Percentiles rank a stretch among this genome's conserved stretches.
These are phyloP conservation scores for Meiosimyza platycephala DNA, from an alignment of 2,888 invertebrate species.

Conservation along the genomic window DNA sequence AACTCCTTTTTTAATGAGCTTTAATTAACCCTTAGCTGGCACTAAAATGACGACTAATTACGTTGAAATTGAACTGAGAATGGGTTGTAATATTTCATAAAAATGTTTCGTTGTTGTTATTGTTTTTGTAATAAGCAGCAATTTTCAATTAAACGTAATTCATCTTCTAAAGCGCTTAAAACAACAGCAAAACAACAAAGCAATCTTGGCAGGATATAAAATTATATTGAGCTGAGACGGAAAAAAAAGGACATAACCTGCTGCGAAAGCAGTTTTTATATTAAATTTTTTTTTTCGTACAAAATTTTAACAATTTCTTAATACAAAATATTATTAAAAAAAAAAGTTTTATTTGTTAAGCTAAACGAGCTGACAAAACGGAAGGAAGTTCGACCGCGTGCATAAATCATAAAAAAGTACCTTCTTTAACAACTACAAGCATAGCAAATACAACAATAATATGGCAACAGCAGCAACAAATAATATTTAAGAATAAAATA, in stretches of 20 bases:
- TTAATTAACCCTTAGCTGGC: conserved; percentile 27
- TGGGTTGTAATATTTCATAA: conserved; percentile 23
- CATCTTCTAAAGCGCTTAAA: not conserved
- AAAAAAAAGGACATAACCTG: conserved; percentile 13
- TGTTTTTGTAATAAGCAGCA: conserved; percentile 20
- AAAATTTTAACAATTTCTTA: conserved; percentile 11
- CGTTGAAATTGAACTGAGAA: conserved; percentile 15
- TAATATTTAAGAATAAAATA: conserved; percentile 41
- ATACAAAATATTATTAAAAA: not conserved
- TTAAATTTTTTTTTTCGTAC: conserved; percentile 14
- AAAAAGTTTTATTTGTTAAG: conserved; percentile 1
- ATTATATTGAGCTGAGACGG: conserved; percentile 11
- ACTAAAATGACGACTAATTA: conserved; percentile 25
- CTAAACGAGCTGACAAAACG: conserved; percentile 30
- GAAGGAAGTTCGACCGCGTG: conserved; percentile 35
- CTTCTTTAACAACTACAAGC: conserved; percentile 18
- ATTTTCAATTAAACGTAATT: conserved; percentile 25
- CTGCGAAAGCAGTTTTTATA: conserved; percentile 17
- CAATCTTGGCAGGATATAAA: conserved; percentile 27
- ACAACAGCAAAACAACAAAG: not conserved
- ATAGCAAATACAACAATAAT: not conserved
- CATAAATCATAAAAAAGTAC: conserved; percentile 37
- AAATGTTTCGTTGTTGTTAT: conserved; percentile 2
- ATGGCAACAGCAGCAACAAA: conserved; percentile 19
- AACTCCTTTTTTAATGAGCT: conserved; percentile 20